Evolutionary conservation across 2,888 invertebrate species (phyloP).

Genomic region (Hofmannophila pseudospretella): DNA sequence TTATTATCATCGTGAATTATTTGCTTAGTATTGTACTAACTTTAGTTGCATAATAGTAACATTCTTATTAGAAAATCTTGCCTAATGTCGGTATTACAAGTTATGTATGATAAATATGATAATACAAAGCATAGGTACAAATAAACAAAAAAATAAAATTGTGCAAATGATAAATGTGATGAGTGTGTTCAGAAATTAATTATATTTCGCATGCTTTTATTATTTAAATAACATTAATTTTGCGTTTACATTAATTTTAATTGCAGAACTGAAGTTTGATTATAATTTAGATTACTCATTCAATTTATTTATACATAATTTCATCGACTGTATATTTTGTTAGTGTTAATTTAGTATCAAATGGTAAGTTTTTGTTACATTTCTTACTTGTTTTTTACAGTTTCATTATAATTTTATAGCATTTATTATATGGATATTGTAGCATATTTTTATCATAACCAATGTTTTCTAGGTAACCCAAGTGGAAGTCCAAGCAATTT

Average conservation of each 20-base stretch:
- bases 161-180: slow-evolving; percentile 40
- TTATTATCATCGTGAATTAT: slow-evolving; percentile 17
- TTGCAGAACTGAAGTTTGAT: slow-evolving; percentile 2
- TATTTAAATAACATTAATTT: slow-evolving; percentile 7
- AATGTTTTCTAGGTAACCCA: slow-evolving; percentile 76
- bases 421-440: slow-evolving; percentile 14
- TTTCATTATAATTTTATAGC: slow-evolving; percentile 19
- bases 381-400: slow-evolving; percentile 26
- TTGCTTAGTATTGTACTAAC: slow-evolving; percentile 23
- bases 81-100: slow-evolving; percentile 21
- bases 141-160: slow-evolving; percentile 20
- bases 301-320: too few species aligned
- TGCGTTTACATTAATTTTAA: slow-evolving; percentile 15
- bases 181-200: slow-evolving; percentile 36
- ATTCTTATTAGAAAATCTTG: slow-evolving; percentile 24
- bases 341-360: slow-evolving; percentile 62
- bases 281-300: slow-evolving; percentile 4
- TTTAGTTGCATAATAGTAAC: slow-evolving; percentile 9
- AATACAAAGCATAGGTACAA: slow-evolving; percentile 24
- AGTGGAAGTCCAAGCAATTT: slow-evolving; percentile 70
- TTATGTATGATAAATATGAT: slow-evolving; percentile 10
- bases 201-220: slow-evolving; percentile 37
- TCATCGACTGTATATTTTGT: slow-evolving; percentile 53
- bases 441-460: slow-evolving; percentile 54
- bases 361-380: slow-evolving; percentile 57